Conservation (phyloP, 2,797 vertebrate species). For the Hirundo rustica region DNA sequence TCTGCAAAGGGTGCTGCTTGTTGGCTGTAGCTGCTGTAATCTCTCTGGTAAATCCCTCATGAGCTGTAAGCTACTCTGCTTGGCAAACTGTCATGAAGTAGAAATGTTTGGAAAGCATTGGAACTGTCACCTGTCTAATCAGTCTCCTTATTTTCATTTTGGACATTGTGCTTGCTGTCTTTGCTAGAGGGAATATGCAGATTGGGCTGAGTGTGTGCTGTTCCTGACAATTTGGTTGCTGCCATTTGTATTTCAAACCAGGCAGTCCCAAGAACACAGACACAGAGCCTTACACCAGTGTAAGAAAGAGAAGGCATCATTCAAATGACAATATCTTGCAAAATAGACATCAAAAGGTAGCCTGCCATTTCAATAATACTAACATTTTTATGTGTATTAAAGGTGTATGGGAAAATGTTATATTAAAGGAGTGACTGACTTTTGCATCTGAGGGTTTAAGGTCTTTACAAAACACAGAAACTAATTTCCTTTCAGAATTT, state of each 20-base stretch:
- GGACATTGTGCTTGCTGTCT: neutral
- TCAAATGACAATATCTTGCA: neutral
- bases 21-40: neutral
- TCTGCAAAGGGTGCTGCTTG: neutral
- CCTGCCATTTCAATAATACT: neutral
- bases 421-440: neutral
- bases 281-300: neutral
- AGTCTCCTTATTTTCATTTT: neutral
- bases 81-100: neutral
- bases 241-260: neutral
- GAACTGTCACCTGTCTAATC: constrained; percentile 8
- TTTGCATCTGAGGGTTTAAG: neutral
- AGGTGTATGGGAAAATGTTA: neutral
- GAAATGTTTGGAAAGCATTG: neutral
- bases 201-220: neutral
- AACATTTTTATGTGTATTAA: neutral
- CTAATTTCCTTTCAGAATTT: neutral
- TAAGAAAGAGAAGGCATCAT: neutral
- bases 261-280: neutral
- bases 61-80: neutral
- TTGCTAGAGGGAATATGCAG: neutral
- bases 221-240: neutral
- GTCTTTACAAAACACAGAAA: neutral
- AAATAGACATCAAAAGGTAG: neutral
- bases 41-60: neutral